A percentile compares a stretch with the other conserved stretches of the same genome.
Conservation (phyloP, 2,888 invertebrate genomes). For the Stenchaetothrips biformis region DNA sequence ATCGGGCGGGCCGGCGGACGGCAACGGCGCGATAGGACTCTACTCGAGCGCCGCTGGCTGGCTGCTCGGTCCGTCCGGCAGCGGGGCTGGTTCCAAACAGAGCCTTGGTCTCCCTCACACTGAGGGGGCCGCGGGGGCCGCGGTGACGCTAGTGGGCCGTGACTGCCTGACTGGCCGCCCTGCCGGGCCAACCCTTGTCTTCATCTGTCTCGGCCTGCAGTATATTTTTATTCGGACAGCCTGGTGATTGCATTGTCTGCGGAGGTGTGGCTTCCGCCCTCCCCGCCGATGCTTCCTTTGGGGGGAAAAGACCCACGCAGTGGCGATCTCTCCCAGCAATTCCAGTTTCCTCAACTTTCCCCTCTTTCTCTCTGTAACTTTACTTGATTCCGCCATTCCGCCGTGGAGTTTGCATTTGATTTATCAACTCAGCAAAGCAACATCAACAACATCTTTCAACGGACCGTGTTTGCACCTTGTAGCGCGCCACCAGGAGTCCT, state of each 20-base stretch:
- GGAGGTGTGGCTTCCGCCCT: background rate
- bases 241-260: conserved; percentile 19
- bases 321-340: background rate
- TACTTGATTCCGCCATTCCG: background rate
- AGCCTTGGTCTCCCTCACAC: background rate
- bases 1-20: no score
- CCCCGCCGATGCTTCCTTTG: background rate
- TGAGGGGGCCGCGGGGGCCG: background rate
- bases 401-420: conserved; percentile 15
- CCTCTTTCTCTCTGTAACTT: background rate
- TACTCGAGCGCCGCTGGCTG: background rate
- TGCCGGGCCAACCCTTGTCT: background rate
- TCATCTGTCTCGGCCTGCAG: conserved; percentile 9
- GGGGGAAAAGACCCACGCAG: background rate
- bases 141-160: background rate
- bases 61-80: background rate
- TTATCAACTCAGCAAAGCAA: background rate
- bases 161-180: background rate
- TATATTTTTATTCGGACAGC: conserved; percentile 25
- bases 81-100: background rate
- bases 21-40: no score
- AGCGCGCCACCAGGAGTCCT: background rate
- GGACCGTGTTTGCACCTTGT: background rate
- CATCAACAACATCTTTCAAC: no score
- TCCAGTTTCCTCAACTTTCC: background rate